These are phyloP conservation scores for Pinctada fucata DNA, from an alignment of 2,888 invertebrate genomes.

Conservation along the genomic window DNA sequence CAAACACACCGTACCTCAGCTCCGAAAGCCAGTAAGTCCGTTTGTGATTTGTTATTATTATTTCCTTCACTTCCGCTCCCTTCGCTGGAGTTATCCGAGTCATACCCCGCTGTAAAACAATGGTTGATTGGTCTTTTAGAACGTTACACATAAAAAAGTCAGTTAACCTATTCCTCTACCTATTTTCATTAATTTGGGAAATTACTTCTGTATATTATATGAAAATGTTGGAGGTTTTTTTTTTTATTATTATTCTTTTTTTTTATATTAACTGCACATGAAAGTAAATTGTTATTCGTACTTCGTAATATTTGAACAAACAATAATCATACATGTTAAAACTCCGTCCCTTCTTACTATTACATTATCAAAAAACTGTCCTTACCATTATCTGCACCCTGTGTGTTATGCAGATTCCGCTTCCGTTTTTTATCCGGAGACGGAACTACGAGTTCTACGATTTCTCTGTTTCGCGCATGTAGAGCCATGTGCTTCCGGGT, in stretches of 20 bases:
- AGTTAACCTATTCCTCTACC: background rate
- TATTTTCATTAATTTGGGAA: no score
- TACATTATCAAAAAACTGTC: no score
- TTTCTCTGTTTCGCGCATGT: conserved; percentile 35
- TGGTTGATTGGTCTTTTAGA: no score
- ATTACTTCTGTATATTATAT: no score
- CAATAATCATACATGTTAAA: no score
- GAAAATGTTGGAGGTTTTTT: no score
- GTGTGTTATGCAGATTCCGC: background rate
- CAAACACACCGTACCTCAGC: conserved; percentile 17
- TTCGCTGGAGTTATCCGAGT: conserved; percentile 7
- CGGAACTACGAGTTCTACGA: conserved; percentile 17
- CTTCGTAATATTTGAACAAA: no score
- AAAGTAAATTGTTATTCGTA: background rate
- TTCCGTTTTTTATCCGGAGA: conserved; percentile 8
- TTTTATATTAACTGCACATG: background rate
- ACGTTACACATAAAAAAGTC: no score
- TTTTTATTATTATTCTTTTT: no score
- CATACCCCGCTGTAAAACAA: conserved; percentile 15
- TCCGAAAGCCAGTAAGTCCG: conserved; percentile 20
- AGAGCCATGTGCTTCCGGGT: conserved; percentile 55
- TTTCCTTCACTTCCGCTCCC: background rate
- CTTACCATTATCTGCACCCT: conserved; percentile 15
- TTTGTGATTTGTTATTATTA: background rate
- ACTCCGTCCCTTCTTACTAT: no score